These are phyloP conservation scores for Cryptosula pallasiana DNA, from an alignment of 2,888 invertebrate species.

Conservation along the genomic window DNA sequence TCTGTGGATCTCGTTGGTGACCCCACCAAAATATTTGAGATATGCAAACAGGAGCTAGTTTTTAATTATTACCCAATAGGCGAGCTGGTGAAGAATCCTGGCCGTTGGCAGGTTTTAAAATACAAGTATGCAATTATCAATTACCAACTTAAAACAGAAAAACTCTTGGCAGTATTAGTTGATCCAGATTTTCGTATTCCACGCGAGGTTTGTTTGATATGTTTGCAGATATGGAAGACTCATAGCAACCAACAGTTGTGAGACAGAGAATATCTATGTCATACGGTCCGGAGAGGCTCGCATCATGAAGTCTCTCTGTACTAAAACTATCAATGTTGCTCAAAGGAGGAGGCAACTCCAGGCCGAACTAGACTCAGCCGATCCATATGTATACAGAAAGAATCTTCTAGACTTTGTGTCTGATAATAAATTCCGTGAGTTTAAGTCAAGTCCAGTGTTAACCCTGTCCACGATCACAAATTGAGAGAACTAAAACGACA, in stretches of 20 bases:
- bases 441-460: no score
- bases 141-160: no score
- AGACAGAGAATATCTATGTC: slow-evolving; percentile 47
- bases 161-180: no score
- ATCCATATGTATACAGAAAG: slow-evolving; percentile 36
- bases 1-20: slow-evolving; percentile 38
- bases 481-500: no score
- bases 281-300: slow-evolving; percentile 47
- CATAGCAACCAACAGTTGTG: slow-evolving; percentile 44
- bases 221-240: slow-evolving; percentile 41
- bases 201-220: no score
- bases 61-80: slow-evolving; percentile 44
- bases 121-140: slow-evolving; percentile 32
- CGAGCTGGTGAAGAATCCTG: slow-evolving; percentile 39
- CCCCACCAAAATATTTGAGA: slow-evolving; percentile 32
- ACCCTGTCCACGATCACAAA: no score
- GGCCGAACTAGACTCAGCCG: slow-evolving; percentile 36
- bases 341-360: slow-evolving; percentile 38
- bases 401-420: slow-evolving; percentile 42
- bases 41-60: slow-evolving; percentile 39
- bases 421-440: slow-evolving; percentile 30
- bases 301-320: slow-evolving; percentile 39
- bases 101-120: slow-evolving; percentile 39
- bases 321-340: slow-evolving; percentile 36
- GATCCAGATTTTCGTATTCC: no score